Percentiles rank a stretch among this genome's conserved stretches.
These are phyloP conservation scores for Conus canariensis DNA, from an alignment of 2,888 invertebrate species.

Conservation along the genomic window DNA sequence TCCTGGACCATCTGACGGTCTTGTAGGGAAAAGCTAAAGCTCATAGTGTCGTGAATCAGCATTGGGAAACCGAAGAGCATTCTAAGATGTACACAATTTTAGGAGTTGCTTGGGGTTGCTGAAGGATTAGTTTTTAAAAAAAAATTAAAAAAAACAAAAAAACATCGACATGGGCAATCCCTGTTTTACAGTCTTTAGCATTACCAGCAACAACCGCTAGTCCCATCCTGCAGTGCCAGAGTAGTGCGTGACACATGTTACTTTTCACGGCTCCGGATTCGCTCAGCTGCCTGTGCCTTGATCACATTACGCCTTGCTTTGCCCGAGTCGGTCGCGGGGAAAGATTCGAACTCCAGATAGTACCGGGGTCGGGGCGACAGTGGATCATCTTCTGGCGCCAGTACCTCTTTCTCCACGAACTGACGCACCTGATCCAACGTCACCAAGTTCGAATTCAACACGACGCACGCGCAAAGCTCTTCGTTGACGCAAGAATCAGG, in stretches of 20 bases:
- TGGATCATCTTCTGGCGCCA: constrained; percentile 4
- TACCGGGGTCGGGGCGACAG: constrained; percentile 34
- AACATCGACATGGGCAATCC: no score
- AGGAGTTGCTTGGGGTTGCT: no score
- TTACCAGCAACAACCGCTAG: no score
- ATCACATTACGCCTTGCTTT: constrained; percentile 18
- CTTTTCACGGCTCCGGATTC: neutral
- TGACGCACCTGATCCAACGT: constrained; percentile 25
- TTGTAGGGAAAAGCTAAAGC: no score
- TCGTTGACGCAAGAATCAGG: constrained; percentile 35
- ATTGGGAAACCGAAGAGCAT: no score
- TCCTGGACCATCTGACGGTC: no score
- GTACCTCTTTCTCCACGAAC: constrained; percentile 33
- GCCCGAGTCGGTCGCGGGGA: constrained; percentile 21
- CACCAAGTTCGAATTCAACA: neutral
- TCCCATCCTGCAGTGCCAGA: neutral
- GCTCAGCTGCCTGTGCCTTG: constrained; percentile 16
- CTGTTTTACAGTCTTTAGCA: no score
- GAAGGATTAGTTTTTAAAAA: no score
- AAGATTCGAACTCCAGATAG: constrained; percentile 35
- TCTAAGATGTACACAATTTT: no score
- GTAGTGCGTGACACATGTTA: no score
- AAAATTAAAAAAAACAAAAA: no score
- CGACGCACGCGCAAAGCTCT: constrained; percentile 43
- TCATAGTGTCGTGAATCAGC: no score